phyloP scores from a whole-genome alignment of 2,797 vertebrate genomes.

The Sebastolobus altivelis region DNA sequence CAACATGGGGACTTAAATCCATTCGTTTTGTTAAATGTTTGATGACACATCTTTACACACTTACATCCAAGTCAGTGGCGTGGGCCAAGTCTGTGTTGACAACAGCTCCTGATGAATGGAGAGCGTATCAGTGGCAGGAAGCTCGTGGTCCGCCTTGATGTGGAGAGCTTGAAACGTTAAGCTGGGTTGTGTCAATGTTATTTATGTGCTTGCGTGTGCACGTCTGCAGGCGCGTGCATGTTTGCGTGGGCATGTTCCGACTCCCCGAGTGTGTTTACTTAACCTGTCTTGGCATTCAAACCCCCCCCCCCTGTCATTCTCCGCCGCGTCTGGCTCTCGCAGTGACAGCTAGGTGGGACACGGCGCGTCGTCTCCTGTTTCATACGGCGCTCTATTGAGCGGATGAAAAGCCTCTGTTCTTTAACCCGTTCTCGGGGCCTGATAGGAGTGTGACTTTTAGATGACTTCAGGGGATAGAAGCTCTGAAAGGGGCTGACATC shows the following conservation, averaged over 20 bases:
- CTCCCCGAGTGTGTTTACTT: constrained; percentile 73
- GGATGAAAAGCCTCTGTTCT: constrained; percentile 61
- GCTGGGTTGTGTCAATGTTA: constrained; percentile 66
- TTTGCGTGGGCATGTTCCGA: constrained; percentile 52
- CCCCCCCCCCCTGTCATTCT: constrained; percentile 67
- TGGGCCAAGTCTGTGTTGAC: constrained; percentile 36
- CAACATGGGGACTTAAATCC: background rate
- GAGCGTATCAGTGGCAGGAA: constrained; percentile 77
- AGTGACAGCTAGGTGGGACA: constrained; percentile 77
- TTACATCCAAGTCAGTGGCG: background rate
- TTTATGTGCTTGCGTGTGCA: constrained; percentile 44
- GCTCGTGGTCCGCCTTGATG: constrained; percentile 76
- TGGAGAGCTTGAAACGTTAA: constrained; percentile 68
- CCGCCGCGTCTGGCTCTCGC: constrained; percentile 53
- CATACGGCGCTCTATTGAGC: constrained; percentile 59
- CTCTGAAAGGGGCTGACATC: constrained; percentile 77
- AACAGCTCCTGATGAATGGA: constrained; percentile 52
- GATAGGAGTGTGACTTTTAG: constrained; percentile 69
- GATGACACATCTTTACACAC: background rate
- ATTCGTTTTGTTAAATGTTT: background rate
- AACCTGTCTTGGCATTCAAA: constrained; percentile 74
- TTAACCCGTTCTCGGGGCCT: constrained; percentile 44
- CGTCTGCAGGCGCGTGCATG: background rate
- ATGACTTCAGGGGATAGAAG: constrained; percentile 78
- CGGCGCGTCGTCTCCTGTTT: constrained; percentile 63